Conservation (phyloP, 2,113 vertebrate genomes). For the Paramisgurnus dabryanus region DNA sequence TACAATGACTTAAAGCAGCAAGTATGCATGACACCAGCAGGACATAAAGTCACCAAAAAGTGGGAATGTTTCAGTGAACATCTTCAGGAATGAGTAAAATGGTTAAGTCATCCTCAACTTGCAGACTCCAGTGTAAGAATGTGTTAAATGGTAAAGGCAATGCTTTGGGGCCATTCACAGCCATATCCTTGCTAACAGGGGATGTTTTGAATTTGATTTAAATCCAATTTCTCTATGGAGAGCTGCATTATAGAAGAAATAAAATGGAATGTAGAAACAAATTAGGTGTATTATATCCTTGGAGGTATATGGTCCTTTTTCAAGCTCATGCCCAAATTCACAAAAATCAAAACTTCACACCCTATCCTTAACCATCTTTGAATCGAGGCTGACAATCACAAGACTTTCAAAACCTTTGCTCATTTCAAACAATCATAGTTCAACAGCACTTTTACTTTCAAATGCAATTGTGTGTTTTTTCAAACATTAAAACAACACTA, state of each 20-base stretch:
- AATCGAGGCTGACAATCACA: constrained; percentile 15
- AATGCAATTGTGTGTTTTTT: neutral
- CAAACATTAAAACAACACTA: constrained; percentile 15
- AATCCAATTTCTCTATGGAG: constrained; percentile 23
- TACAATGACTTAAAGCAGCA: constrained; percentile 47
- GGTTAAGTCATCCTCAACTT: constrained; percentile 24
- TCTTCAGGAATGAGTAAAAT: constrained; percentile 25
- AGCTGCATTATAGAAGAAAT: constrained; percentile 10
- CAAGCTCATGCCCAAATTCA: neutral
- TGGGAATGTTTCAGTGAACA: constrained; percentile 38
- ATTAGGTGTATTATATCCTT: neutral
- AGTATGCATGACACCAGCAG: constrained; percentile 42
- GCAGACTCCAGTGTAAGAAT: constrained; percentile 40
- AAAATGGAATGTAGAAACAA: constrained; percentile 10
- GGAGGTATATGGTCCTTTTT: neutral
- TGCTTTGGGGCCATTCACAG: constrained; percentile 19
- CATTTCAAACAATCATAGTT: constrained; percentile 2
- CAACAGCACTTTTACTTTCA: neutral
- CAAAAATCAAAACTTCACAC: neutral
- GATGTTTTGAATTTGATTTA: constrained; percentile 16
- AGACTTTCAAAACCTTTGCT: neutral
- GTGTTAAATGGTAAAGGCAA: constrained; percentile 21
- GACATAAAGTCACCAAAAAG: constrained; percentile 38
- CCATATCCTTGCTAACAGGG: constrained; percentile 14
- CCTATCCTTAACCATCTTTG: neutral